Evolutionary conservation across 2,113 vertebrate genomes (phyloP), one percentile per base, ranked within the genome.

Genomic region (Dunckerocampus dactyliophorus): DNA sequence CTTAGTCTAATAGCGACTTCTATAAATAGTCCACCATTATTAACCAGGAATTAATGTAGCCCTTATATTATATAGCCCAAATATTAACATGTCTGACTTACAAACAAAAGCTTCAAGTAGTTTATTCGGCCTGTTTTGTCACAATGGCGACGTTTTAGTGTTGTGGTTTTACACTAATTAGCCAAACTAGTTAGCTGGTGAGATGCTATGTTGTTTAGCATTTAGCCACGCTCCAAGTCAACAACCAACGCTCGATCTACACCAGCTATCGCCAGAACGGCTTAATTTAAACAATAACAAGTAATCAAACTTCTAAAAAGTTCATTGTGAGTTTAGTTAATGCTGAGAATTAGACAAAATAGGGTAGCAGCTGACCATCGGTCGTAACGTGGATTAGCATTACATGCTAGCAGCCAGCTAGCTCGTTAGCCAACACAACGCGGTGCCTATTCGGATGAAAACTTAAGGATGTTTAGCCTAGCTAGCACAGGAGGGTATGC

Each of bases 371-470:
- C 37, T 43, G 39, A 31, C 45, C 9, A 24, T 28, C 14, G 22
- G 49, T 24, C 34, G 22, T 39, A 66, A 63, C 63, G 54, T 53
- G 55, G 37, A 56, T 76, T 79, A 73, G 59, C 75, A 8, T 8
- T 47, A 15, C 48, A 57, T 21, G 66, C 62, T 82, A 82, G n/a
- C 65, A 10, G 8, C 3, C 2, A 9, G 53, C 22, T 31, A 49
- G 1, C 14, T 21, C 10, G 55, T 59, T 64, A 58, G 63, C 67
- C 59, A 57, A 17, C 61, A 47, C 55, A 24, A 43, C 12, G 13
- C 2, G 10, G 3, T 3, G 0, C 16, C 17, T 24, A 3, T 22
- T 34, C 10, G 1, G 7, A 43, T 43, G 3, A 13, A 14, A 43
- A 43, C 13, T 43, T 43, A 12, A 43, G 11, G 39, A 14, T 7